Evolutionary conservation across 92 coral and sea anemone species (phyloP), one percentile per base, ranked within the genome.

Genomic region (Zoanthus sociatus): DNA sequence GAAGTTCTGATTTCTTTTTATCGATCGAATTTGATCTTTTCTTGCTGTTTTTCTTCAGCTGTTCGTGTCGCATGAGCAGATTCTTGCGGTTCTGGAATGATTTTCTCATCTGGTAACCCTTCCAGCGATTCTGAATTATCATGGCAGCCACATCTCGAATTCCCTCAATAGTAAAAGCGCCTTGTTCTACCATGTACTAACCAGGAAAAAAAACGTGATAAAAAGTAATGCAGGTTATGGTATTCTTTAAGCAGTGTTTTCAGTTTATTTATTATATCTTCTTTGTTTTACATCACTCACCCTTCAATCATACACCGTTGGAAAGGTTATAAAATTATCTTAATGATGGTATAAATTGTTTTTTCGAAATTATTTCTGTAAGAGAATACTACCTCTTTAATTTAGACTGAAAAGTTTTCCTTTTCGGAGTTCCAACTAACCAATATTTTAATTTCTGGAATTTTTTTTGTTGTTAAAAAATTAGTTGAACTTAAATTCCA

Each of bases 171-270:
- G 99, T 97, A 42, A 97, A 90, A 21, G 92, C 98, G 44, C 98
- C 98, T 79, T 97, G 94, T 77, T 97, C 99, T 16, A 97, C 91
- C 95, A 97, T 88, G 81, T 90, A 92, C 98, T 94, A 79, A 18
- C 1, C 53, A 71, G 70, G 15, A 64, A 17, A 48, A 73, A 54
- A 46, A 90, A 8, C 21, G 10, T 9, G 20, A 20, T 26, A 18
- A 58, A 5, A 5, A 10, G 37, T 6, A 18, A 5, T 30, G 15
- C 9, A 11, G 13, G 10, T 11, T 33, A n/a, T 30, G 5, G 0
- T 11, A 1, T n/a, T n/a, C n/a, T n/a, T n/a, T n/a, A n/a, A n/a
- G n/a, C n/a, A n/a, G n/a, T n/a, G n/a, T n/a, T n/a, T n/a, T n/a
- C n/a, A n/a, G n/a, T n/a, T n/a, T n/a, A n/a, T n/a, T n/a, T n/a